Evolutionary conservation across 2,888 invertebrate genomes (phyloP).

Genomic region (Drosophila suboccidentalis): DNA sequence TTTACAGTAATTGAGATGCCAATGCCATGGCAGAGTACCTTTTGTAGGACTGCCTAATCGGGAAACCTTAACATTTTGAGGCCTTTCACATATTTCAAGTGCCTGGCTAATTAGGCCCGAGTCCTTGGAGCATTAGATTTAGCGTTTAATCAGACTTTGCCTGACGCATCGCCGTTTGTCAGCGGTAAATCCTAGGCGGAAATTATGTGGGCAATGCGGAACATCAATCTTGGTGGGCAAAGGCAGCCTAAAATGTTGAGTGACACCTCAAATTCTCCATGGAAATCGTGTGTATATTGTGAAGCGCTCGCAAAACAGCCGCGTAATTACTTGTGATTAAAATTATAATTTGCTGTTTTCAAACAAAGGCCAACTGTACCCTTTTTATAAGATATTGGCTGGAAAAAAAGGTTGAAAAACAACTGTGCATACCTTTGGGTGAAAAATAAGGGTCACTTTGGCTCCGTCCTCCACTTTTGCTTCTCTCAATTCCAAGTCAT

Average conservation of each 20-base stretch:
- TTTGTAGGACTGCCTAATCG: background rate
- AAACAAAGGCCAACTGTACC: constrained; percentile 8
- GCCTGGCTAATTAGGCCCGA: constrained; percentile 58
- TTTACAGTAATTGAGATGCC: background rate
- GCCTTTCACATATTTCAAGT: constrained; percentile 33
- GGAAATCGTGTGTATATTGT: constrained; percentile 7
- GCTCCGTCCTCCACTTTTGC: background rate
- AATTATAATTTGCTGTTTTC: constrained; percentile 3
- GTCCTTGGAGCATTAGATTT: constrained; percentile 34
- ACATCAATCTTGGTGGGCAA: constrained; percentile 64
- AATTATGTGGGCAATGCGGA: constrained; percentile 52
- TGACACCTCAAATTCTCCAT: constrained; percentile 28
- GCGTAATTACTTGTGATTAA: constrained; percentile 22
- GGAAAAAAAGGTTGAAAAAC: constrained; percentile 15
- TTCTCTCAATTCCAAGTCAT: constrained; percentile 3
- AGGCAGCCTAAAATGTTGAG: constrained; percentile 1
- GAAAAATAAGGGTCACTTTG: constrained; percentile 18
- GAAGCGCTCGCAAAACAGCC: background rate
- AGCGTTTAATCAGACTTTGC: constrained; percentile 38
- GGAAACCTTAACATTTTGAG: background rate
- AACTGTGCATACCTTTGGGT: constrained; percentile 7
- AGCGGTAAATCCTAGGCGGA: constrained; percentile 59
- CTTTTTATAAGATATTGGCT: constrained; percentile 15
- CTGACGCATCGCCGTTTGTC: constrained; percentile 23
- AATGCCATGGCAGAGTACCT: background rate